phyloP scores from a whole-genome alignment of 2,888 invertebrate genomes.

The Euzetes globulus region DNA sequence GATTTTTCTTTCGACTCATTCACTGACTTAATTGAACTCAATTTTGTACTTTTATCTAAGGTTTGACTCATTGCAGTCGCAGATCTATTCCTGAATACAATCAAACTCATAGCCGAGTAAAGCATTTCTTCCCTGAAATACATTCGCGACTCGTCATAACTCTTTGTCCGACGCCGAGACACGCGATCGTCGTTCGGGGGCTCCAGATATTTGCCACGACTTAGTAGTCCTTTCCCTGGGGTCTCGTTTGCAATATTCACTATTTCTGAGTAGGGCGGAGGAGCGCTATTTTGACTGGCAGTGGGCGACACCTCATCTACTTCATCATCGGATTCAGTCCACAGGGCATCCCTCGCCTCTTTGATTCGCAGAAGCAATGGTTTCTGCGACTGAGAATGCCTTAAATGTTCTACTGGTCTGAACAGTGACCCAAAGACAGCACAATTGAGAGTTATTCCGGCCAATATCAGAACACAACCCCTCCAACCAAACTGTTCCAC shows the following conservation, averaged over 20 bases:
- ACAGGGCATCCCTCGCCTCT: slow-evolving; percentile 46
- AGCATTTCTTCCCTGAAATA: slow-evolving; percentile 30
- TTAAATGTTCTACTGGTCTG: slow-evolving; percentile 49
- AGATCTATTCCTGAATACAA: slow-evolving; percentile 11
- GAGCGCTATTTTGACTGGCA: slow-evolving; percentile 39
- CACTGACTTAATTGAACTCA: not conserved
- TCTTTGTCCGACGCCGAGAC: not conserved
- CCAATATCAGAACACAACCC: slow-evolving; percentile 70
- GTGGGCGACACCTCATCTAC: slow-evolving; percentile 36
- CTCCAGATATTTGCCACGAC: not conserved
- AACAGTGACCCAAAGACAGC: slow-evolving; percentile 50
- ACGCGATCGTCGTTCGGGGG: not conserved
- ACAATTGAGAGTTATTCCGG: slow-evolving; percentile 41
- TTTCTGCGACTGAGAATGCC: slow-evolving; percentile 45
- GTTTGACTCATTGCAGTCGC: not conserved
- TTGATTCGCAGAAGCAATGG: slow-evolving; percentile 50
- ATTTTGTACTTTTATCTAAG: not conserved
- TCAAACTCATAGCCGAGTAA: slow-evolving; percentile 20
- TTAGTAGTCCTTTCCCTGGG: not conserved
- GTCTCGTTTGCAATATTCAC: not conserved
- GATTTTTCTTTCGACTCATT: not conserved
- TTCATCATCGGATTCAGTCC: slow-evolving; percentile 43
- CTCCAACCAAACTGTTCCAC: slow-evolving; percentile 76
- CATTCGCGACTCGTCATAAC: not conserved
- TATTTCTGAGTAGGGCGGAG: slow-evolving; percentile 41